Evolutionary conservation across 1,140 invertebrate species (phyloP), one percentile per base, ranked within the genome.

Genomic region (Zaprionus vittiger): DNA sequence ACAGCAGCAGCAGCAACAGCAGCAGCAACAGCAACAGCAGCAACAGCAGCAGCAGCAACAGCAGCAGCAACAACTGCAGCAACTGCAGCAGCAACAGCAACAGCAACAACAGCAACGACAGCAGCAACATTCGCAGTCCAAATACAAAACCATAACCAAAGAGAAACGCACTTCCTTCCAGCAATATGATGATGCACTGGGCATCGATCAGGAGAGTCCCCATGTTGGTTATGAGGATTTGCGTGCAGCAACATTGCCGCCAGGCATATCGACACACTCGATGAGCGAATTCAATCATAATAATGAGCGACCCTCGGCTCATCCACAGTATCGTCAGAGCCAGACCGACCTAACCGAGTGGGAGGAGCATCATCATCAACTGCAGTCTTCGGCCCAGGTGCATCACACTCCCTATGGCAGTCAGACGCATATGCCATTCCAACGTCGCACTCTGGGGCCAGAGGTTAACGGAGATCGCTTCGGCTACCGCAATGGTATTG

Each of bases 221-320:
- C 79, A 91, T 63, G 70, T 68, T 56, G 85, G 85, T 61, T 92
- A 87, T 54, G 77, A 81, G 75, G 87, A 93, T 59, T 44, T 67
- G 73, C 83, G 89, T 62, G 76, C 81, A 49, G 68, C 84, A 66
- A 85, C 84, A 49, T 85, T 93, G n/a, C 91, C 91, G 37, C 91
- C 92, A 54, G 92, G 90, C 80, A 85, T 92, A 60, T 92, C 92
- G 22, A 72, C 92, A 34, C 92, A 93, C 69, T 92, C 92, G 47
- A 93, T 93, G 92, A 93, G 93, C 91, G 92, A 93, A 82, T 93
- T 93, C 75, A 93, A 92, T 83, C 92, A 93, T 76, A 86, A 83
- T 74, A 86, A 83, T 57, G 92, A 93, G 67, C 85, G 91, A 2
- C 68, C 77, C 38, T 15, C 14, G 6, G 56, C 84, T 41, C 81